Percentiles rank a stretch among this genome's conserved stretches.
These are phyloP conservation scores for Smutsia temminckii DNA, from an alignment of 2,797 vertebrate genomes.

Conservation along the genomic window DNA sequence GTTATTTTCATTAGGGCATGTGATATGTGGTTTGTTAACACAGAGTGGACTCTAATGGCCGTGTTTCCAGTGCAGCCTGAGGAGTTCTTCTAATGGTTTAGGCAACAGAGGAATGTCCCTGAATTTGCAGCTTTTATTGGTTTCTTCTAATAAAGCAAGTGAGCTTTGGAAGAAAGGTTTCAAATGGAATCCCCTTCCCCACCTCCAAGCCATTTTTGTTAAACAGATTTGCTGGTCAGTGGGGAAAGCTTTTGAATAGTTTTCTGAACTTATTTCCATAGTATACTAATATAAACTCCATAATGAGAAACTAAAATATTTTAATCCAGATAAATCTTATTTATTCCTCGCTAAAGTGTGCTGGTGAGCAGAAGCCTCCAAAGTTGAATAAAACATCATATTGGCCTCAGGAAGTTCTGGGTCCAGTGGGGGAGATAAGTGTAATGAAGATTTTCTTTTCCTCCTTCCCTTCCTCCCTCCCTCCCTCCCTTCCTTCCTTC, in stretches of 20 bases:
- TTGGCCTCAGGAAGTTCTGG: neutral
- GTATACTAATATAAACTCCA: neutral
- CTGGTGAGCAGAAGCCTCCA: no score
- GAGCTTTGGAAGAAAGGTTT: neutral
- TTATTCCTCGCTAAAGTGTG: neutral
- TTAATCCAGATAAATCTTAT: neutral
- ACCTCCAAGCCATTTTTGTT: neutral
- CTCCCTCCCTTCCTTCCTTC: no score
- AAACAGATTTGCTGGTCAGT: neutral
- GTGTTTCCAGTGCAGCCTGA: neutral
- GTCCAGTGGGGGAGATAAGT: neutral
- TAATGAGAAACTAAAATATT: neutral
- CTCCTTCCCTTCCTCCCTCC: no score
- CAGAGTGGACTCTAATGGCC: accelerated
- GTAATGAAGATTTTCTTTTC: no score
- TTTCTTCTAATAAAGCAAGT: neutral
- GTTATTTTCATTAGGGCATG: neutral
- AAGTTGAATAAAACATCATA: neutral
- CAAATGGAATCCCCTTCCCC: neutral
- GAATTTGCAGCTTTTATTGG: neutral
- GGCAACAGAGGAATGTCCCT: neutral
- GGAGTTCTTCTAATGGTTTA: neutral
- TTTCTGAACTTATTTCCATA: neutral
- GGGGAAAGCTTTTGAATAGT: neutral
- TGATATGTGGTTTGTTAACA: neutral